Percentiles rank a stretch among this genome's conserved stretches.
phyloP scores from a whole-genome alignment of 2,797 vertebrate genomes.

The Silurus aristotelis region DNA sequence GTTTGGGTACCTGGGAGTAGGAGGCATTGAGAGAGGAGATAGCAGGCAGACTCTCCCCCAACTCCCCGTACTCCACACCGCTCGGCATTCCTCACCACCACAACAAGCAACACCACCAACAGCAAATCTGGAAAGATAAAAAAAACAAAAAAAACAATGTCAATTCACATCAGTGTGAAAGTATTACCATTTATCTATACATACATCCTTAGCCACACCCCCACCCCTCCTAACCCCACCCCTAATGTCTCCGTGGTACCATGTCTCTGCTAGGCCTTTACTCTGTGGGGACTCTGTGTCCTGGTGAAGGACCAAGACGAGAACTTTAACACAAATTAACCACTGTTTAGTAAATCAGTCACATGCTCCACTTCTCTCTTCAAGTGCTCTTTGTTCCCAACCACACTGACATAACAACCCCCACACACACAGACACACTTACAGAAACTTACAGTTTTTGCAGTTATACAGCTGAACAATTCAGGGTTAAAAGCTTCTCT shows the following conservation, averaged over 20 bases:
- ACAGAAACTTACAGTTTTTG: too few species aligned
- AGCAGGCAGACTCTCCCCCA: slow-evolving; percentile 86
- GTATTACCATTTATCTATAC: background rate
- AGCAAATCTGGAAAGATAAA: background rate
- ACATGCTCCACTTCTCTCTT: slow-evolving; percentile 8
- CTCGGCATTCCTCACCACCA: slow-evolving; percentile 70
- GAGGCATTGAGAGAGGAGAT: slow-evolving; percentile 86
- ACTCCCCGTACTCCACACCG: slow-evolving; percentile 73
- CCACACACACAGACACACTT: background rate
- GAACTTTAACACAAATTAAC: background rate
- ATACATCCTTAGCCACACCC: too few species aligned
- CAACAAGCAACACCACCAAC: background rate
- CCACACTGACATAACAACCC: background rate
- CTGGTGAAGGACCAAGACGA: background rate
- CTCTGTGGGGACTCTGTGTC: too few species aligned
- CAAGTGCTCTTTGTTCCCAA: slow-evolving; percentile 11
- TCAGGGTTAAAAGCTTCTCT: too few species aligned
- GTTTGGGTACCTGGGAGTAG: slow-evolving; percentile 67
- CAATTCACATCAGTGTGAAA: background rate
- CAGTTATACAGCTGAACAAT: too few species aligned
- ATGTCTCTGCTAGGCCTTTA: too few species aligned
- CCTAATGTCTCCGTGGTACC: too few species aligned
- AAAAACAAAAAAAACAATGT: background rate
- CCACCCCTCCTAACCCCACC: too few species aligned
- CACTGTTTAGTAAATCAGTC: background rate